Conservation (phyloP, 2,888 invertebrate species). For the Drosophila rellima region DNA sequence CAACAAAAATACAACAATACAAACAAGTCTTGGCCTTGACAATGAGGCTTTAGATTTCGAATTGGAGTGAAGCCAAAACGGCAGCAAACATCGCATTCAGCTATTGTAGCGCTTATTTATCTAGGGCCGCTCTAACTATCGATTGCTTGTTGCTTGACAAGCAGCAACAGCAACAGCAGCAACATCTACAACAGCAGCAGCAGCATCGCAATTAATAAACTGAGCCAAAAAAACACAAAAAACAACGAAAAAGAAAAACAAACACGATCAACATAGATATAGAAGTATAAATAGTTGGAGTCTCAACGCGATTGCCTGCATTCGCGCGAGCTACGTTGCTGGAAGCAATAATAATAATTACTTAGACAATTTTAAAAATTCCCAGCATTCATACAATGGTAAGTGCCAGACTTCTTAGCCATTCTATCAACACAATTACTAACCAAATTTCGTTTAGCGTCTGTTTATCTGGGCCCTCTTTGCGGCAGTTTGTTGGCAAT, state of each 20-base stretch:
- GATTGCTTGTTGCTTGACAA: slow-evolving; percentile 39
- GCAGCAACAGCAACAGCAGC: slow-evolving; percentile 35
- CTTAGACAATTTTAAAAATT: slow-evolving; percentile 46
- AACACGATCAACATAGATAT: slow-evolving; percentile 59
- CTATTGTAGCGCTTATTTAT: slow-evolving; percentile 56
- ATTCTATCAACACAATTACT: slow-evolving; percentile 15
- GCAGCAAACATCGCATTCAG: slow-evolving; percentile 38
- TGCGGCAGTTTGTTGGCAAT: slow-evolving; percentile 29
- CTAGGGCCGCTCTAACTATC: slow-evolving; percentile 75
- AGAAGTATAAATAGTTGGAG: slow-evolving; percentile 75
- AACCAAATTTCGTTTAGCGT: slow-evolving; percentile 41
- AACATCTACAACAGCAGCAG: slow-evolving; percentile 34
- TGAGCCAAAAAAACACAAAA: slow-evolving; percentile 47
- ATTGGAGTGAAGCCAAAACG: slow-evolving; percentile 45
- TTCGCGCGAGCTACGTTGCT: slow-evolving; percentile 67
- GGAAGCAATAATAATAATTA: slow-evolving; percentile 52
- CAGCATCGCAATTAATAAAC: slow-evolving; percentile 70
- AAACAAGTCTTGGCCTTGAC: slow-evolving; percentile 72
- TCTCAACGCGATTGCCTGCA: slow-evolving; percentile 64
- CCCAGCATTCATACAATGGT: slow-evolving; percentile 57
- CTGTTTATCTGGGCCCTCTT: slow-evolving; percentile 33
- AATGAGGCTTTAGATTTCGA: slow-evolving; percentile 58
- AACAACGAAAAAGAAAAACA: slow-evolving; percentile 41
- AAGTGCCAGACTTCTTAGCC: slow-evolving; percentile 23
- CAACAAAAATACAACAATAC: slow-evolving; percentile 25